Evolutionary conservation across 2,797 vertebrate genomes (phyloP).

Genomic region (Hydrolagus colliei): DNA sequence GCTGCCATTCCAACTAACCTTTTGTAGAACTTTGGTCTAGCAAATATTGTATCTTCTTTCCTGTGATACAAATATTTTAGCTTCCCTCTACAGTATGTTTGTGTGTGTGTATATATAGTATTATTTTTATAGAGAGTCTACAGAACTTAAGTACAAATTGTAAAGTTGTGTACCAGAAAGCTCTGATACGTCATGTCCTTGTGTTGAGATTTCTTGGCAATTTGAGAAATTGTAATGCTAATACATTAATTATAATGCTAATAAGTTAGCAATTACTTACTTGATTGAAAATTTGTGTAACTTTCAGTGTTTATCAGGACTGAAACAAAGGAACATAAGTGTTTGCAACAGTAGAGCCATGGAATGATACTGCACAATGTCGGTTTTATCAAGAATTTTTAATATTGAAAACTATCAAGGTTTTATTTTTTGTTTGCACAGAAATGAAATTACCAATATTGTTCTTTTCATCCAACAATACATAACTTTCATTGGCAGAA

Average conservation of each 20-base stretch:
- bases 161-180: conserved; percentile 21
- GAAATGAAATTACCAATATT: background rate
- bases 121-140: background rate
- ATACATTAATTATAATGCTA: too few relatives aligned
- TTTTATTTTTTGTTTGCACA: background rate
- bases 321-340: conserved; percentile 14
- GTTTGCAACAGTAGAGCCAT: background rate
- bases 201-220: conserved; percentile 21
- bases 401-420: background rate
- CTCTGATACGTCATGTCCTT: background rate
- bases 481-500: too few relatives aligned
- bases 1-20: conserved; percentile 59
- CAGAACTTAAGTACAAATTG: conserved; percentile 20
- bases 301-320: conserved; percentile 10
- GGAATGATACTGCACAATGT: background rate
- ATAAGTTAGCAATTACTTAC: background rate
- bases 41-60: background rate
- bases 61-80: background rate
- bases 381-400: background rate
- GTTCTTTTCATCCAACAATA: too few relatives aligned
- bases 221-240: background rate
- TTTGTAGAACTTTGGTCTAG: background rate
- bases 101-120: too few relatives aligned
- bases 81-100: background rate
- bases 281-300: conserved; percentile 9